Conservation (phyloP, 2,797 vertebrate species). For the Momotus momota region DNA sequence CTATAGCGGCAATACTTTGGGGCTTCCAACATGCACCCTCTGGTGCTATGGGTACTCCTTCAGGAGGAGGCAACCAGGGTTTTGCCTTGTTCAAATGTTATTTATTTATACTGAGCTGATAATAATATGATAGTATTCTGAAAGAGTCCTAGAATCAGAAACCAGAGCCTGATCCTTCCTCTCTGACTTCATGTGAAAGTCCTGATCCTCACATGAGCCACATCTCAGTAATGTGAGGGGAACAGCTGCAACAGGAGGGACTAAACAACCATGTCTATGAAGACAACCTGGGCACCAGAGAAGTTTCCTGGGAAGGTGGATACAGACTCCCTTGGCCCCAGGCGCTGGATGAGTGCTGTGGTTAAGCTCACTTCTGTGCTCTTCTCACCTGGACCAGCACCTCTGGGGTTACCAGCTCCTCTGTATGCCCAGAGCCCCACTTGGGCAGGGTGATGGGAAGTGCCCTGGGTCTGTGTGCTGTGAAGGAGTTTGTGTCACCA, state of each 20-base stretch:
- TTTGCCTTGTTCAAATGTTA: background rate
- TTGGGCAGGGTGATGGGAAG: background rate
- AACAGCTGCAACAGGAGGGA: background rate
- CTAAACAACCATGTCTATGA: fast-evolving
- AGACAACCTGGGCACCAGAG: background rate
- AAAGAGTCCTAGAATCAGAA: background rate
- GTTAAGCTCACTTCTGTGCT: background rate
- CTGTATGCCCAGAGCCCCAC: fast-evolving
- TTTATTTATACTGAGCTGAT: background rate
- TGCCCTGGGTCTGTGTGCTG: fast-evolving
- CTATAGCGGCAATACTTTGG: fast-evolving
- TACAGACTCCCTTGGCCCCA: fast-evolving
- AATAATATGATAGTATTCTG: background rate
- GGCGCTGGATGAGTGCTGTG: background rate
- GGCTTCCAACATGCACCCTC: background rate
- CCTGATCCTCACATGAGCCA: background rate
- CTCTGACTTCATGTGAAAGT: background rate
- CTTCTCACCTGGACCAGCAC: background rate
- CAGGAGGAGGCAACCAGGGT: background rate
- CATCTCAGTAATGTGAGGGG: background rate
- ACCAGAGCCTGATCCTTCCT: background rate
- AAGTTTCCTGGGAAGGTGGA: background rate
- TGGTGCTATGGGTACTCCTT: background rate
- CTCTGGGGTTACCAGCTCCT: fast-evolving
- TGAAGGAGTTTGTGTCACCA: background rate